Conservation (phyloP, 2,888 invertebrate species). For the Drosophila flavopinicola region DNA sequence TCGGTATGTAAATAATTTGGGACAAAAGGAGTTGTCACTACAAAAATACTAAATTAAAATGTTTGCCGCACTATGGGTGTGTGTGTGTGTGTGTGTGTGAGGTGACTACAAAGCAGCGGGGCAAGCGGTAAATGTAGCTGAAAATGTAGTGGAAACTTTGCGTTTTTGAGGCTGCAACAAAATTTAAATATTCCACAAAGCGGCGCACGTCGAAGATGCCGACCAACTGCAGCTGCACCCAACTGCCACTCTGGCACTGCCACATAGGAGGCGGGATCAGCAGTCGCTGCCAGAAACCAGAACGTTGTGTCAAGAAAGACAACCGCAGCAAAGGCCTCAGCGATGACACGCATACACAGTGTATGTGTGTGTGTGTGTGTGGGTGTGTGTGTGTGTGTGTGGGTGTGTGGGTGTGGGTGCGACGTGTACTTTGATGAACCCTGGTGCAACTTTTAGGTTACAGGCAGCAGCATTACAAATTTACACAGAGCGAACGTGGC, state of each 20-base stretch:
- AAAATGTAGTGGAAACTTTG: slow-evolving; percentile 58
- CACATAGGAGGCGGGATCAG: slow-evolving; percentile 12
- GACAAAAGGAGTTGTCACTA: slow-evolving; percentile 74
- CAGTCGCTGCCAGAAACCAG: slow-evolving; percentile 28
- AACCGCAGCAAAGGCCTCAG: slow-evolving; percentile 74
- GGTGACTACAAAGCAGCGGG: slow-evolving; percentile 46
- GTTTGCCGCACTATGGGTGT: slow-evolving; percentile 30
- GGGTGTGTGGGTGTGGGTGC: slow-evolving; percentile 2
- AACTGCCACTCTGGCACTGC: slow-evolving; percentile 5
- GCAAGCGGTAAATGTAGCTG: not conserved
- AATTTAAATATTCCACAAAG: slow-evolving; percentile 80
- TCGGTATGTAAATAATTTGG: slow-evolving; percentile 64
- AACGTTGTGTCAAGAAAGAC: slow-evolving; percentile 65
- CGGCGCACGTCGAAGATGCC: slow-evolving; percentile 67
- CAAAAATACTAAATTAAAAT: slow-evolving; percentile 74
- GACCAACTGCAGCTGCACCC: slow-evolving; percentile 37
- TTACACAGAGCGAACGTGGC: slow-evolving; percentile 59
- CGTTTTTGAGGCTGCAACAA: slow-evolving; percentile 66
- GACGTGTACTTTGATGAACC: slow-evolving; percentile 60
- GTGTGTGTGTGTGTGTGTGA: slow-evolving; percentile 3
- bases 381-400: slow-evolving; percentile 6
- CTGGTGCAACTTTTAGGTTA: slow-evolving; percentile 57
- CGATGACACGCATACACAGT: slow-evolving; percentile 48
- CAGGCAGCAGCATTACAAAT: slow-evolving; percentile 63
- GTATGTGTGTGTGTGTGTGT: not conserved